These are phyloP conservation scores for Malacoraja senta DNA, from an alignment of 2,797 vertebrate species.

Conservation along the genomic window DNA sequence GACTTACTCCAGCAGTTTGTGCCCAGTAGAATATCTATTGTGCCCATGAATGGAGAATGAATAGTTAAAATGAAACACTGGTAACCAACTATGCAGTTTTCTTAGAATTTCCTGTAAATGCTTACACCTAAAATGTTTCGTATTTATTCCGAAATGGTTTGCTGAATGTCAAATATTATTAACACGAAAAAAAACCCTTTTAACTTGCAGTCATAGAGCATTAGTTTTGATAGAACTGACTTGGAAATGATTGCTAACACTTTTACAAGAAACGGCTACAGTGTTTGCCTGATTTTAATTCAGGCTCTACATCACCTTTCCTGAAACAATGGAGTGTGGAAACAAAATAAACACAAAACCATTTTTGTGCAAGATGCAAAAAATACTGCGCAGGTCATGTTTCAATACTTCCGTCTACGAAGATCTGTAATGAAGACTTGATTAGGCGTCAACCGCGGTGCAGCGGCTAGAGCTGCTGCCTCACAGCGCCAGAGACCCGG, in stretches of 20 bases:
- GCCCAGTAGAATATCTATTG: no score
- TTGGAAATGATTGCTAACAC: neutral
- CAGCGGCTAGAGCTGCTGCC: no score
- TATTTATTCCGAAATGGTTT: conserved; percentile 2
- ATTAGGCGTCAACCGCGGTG: no score
- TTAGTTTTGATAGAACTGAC: neutral
- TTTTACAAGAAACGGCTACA: neutral
- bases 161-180: neutral
- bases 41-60: neutral
- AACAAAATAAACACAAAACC: neutral
- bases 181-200: neutral
- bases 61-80: neutral
- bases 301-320: neutral
- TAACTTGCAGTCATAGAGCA: neutral
- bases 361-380: neutral
- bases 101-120: neutral
- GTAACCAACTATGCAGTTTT: neutral
- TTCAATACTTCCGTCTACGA: neutral
- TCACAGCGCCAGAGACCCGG: no score
- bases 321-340: neutral
- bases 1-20: no score
- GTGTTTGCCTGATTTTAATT: neutral
- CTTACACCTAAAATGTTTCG: neutral
- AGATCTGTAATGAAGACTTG: neutral
- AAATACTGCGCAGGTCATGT: neutral